Base-by-base conservation (phyloP, 2,888 invertebrate species). In the Ethmia dodecea region DNA sequence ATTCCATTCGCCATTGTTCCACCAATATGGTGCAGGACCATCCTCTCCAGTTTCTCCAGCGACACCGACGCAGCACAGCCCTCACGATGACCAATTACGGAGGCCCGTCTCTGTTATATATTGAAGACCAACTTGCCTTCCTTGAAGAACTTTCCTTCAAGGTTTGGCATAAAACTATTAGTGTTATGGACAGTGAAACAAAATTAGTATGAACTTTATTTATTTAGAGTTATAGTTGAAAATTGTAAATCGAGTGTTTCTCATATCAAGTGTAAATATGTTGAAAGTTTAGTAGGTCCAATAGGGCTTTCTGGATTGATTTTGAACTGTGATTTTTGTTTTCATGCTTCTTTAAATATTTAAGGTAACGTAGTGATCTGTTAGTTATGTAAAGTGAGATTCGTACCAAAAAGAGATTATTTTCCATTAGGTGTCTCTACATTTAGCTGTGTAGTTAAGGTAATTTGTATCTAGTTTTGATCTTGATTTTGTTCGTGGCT, bases 81-180 rank as follows among this genome's bases (percentile, higher is more conserved):
- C 86, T 0, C 74, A 87, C 49, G 88, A 88, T 47, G 89, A 88
- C 52, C 87, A 91, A 58, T 86, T 92, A 3, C 74, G 92, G 60
- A 89, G 92, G 76, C 91, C 92, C 0, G 91, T 92, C 22, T 89
- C 92, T 39, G 92, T 93, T 52, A 90, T 92, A 78, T 91, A 90
- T 84, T 92, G 89, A 84, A 84, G 81, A 60, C 81, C 81, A 59
- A 67, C 75, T 39, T 64, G 71, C 72, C 77, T 83, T 60, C 75
- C 81, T 73, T 80, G 70, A 79, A 68, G 52, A 64, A 49, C 39
- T 13, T 29, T 54, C 59, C 49, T 62, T 65, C 52, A 45, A 63
- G 74, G 77, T 60, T 64, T 49, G 73, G 72, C 73, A 61, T 38
- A 49, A 48, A 43, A 40, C 35, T 22, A 46, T 50, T 52, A 57